Evolutionary conservation across 1,140 invertebrate genomes (phyloP), one percentile per base, ranked within the genome.

Genomic region (Drosophila gunungcola): DNA sequence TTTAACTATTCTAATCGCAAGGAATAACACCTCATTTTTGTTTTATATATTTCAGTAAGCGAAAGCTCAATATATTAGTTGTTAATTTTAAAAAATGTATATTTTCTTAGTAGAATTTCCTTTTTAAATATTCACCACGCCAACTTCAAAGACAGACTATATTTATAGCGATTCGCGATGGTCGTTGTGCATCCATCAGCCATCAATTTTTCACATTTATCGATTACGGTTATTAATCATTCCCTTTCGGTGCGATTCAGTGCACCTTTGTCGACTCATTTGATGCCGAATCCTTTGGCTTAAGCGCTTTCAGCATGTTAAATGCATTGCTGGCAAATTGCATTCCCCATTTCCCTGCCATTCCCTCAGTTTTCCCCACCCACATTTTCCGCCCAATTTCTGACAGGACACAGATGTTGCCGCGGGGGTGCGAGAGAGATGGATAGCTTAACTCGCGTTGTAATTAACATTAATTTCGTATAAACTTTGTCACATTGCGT

Each of bases 381-480:
- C 39, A 13, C 55, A 57, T 38, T 49, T 12, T 12, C 16, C 32
- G 27, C 4, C 29, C 49, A 68, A 45, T 42, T 48, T 42, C 63
- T 54, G 39, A 54, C 65, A 69, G 65, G 49, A 68, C 43, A 56
- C 73, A 51, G 73, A 54, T 67, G 72, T 21, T 39, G 39, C 41
- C 11, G 10, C 10, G 45, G 10, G 2, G 27, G 63, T 67, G 63
- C 58, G 16, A 64, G 36, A 0, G 58, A 67, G 63, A 76, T 55
- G 56, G 48, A 68, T 41, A 76, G 48, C 45, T 51, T 42, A 25
- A 70, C 51, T 73, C 53, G 73, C 73, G 46, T 70, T 49, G 65
- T 68, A 86, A 86, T 88, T 82, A 86, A 88, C 74, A 82, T 86
- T 62, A 86, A 81, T 78, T 73, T 82, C 65, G 61, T 80, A 75